Evolutionary conservation across 2,797 vertebrate species (phyloP).

Genomic region (Lutjanus campechanus): DNA sequence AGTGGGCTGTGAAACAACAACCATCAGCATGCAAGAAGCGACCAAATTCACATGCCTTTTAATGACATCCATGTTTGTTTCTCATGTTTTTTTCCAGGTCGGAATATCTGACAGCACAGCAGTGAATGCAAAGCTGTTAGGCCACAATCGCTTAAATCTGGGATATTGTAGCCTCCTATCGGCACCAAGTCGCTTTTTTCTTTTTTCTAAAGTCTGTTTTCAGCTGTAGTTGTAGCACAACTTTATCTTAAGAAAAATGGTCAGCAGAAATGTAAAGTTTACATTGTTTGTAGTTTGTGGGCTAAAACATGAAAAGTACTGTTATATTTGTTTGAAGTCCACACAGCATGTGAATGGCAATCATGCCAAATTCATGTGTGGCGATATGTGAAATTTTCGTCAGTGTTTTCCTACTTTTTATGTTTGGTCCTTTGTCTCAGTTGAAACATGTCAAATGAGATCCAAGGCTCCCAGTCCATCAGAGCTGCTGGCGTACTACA

Average conservation of each 20-base stretch:
- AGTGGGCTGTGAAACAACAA: slow-evolving; percentile 73
- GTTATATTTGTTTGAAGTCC: neutral
- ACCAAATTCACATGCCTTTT: slow-evolving; percentile 58
- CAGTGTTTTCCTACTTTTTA: slow-evolving; percentile 47
- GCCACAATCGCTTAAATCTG: slow-evolving; percentile 60
- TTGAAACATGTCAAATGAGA: slow-evolving; percentile 47
- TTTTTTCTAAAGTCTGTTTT: slow-evolving; percentile 25
- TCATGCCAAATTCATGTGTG: slow-evolving; percentile 18
- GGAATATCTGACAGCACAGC: slow-evolving; percentile 81
- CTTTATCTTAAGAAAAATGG: slow-evolving; percentile 66
- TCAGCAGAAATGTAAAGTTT: slow-evolving; percentile 75
- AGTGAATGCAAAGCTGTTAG: slow-evolving; percentile 76
- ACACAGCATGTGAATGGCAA: slow-evolving; percentile 32
- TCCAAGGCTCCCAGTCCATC: slow-evolving; percentile 35
- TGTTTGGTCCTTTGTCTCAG: slow-evolving; percentile 32
- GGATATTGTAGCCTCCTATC: slow-evolving; percentile 58
- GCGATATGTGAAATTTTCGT: slow-evolving; percentile 31
- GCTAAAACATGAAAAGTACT: slow-evolving; percentile 37
- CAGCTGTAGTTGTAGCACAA: slow-evolving; percentile 48
- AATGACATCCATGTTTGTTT: slow-evolving; percentile 75
- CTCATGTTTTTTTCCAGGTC: slow-evolving; percentile 77
- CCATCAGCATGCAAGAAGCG: slow-evolving; percentile 48
- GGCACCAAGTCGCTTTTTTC: slow-evolving; percentile 15
- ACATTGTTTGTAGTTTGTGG: slow-evolving; percentile 53
- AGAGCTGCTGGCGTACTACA: slow-evolving; percentile 25